Percentiles rank a stretch among this genome's conserved stretches.
Conservation (phyloP, 2,888 invertebrate species). For the Cataglyphis livida region DNA sequence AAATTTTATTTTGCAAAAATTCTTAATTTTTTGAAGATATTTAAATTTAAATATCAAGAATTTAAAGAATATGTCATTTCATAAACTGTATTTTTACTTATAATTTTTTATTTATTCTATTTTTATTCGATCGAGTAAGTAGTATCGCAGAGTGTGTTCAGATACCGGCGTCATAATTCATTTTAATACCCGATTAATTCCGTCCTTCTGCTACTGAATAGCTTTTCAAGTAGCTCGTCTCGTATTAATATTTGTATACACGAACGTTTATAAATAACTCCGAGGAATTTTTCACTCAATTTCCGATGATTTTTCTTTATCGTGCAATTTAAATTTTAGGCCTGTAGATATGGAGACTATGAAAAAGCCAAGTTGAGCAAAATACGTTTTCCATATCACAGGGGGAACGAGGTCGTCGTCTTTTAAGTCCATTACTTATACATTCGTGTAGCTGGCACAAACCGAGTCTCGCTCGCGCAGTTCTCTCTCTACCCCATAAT, state of each 20-base stretch:
- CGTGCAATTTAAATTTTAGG: constrained; percentile 52
- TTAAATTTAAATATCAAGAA: not conserved
- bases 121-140: constrained; percentile 20
- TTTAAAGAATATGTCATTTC: not conserved
- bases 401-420: constrained; percentile 56
- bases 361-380: constrained; percentile 53
- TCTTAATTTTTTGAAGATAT: not conserved
- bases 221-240: constrained; percentile 2
- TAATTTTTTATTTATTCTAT: constrained; percentile 13
- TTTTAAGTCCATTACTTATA: constrained; percentile 80
- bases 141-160: not conserved
- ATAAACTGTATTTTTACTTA: constrained; percentile 12
- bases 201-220: constrained; percentile 35
- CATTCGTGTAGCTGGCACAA: constrained; percentile 74
- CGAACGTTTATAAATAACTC: constrained; percentile 23
- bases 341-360: constrained; percentile 63
- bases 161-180: constrained; percentile 34
- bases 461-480: constrained; percentile 57
- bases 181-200: constrained; percentile 50
- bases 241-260: constrained; percentile 16
- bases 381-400: constrained; percentile 19
- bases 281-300: constrained; percentile 15
- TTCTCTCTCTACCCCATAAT: constrained; percentile 78
- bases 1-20: not conserved
- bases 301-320: constrained; percentile 8